Evolutionary conservation across 2,888 invertebrate genomes (phyloP).

Genomic region (Pristionchus arcanus): DNA sequence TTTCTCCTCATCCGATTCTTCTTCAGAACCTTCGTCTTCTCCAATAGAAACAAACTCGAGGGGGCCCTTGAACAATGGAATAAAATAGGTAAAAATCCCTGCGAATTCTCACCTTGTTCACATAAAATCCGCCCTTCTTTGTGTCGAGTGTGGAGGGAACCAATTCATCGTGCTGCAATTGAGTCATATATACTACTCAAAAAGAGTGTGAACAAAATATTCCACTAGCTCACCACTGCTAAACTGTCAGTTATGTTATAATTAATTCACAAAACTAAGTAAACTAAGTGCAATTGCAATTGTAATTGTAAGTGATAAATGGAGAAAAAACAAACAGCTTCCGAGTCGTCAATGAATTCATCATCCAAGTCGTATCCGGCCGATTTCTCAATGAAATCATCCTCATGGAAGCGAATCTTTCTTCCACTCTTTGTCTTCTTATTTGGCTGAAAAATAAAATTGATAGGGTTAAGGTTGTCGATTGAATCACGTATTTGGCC

Average conservation of each 20-base stretch:
- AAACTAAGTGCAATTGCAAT: too few species aligned
- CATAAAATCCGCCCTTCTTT: slow-evolving; percentile 94
- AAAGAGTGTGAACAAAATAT: background rate
- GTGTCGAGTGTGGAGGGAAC: slow-evolving; percentile 94
- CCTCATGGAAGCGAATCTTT: slow-evolving; percentile 54
- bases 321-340: slow-evolving; percentile 59
- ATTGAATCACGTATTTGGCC: slow-evolving; percentile 60
- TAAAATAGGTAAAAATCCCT: background rate
- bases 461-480: background rate
- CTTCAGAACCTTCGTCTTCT: too few species aligned
- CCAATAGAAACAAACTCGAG: slow-evolving; percentile 27
- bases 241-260: background rate
- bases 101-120: slow-evolving; percentile 86
- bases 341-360: slow-evolving; percentile 67
- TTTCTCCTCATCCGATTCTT: slow-evolving; percentile 33
- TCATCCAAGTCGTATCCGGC: slow-evolving; percentile 60
- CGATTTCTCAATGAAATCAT: slow-evolving; percentile 55
- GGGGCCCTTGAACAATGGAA: background rate
- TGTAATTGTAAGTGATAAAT: background rate
- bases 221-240: too few species aligned
- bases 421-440: slow-evolving; percentile 59
- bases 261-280: background rate
- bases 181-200: background rate
- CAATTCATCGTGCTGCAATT: slow-evolving; percentile 92
- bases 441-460: slow-evolving; percentile 51